phyloP scores from a whole-genome alignment of 2,797 vertebrate species.

The Anomalospiza imberbis region DNA sequence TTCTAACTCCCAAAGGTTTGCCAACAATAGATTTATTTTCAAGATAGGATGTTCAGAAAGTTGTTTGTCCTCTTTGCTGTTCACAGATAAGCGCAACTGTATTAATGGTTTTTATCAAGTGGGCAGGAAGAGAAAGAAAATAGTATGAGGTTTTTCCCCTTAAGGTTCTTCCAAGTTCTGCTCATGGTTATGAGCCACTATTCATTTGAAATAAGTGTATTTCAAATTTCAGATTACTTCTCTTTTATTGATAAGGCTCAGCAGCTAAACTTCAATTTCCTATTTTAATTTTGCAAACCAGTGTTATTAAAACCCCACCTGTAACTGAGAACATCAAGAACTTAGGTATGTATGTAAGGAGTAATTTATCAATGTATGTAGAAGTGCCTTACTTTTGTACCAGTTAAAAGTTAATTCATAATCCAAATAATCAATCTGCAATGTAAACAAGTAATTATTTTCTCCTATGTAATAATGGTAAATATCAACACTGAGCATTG shows the following conservation, averaged over 20 bases:
- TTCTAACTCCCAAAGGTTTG: constrained; percentile 44
- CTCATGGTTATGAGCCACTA: not conserved
- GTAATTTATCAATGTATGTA: constrained; percentile 19
- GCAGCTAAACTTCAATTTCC: constrained; percentile 10
- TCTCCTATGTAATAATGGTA: constrained; percentile 36
- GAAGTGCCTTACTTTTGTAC: constrained; percentile 47
- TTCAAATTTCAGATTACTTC: not conserved
- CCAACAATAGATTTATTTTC: constrained; percentile 33
- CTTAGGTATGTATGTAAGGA: constrained; percentile 25
- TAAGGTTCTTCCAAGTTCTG: not conserved
- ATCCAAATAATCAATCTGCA: constrained; percentile 41
- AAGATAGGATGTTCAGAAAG: constrained; percentile 43
- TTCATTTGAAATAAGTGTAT: constrained; percentile 27
- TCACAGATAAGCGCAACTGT: constrained; percentile 19
- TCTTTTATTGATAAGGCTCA: not conserved
- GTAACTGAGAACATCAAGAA: not conserved
- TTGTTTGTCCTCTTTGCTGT: constrained; percentile 28
- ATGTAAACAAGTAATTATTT: constrained; percentile 45
- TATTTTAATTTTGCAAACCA: constrained; percentile 28
- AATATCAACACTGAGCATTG: constrained; percentile 40
- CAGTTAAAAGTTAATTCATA: constrained; percentile 56
- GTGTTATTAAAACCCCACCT: constrained; percentile 26
- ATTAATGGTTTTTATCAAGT: not conserved
- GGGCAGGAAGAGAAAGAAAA: constrained; percentile 23
- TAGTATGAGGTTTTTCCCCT: not conserved